Evolutionary conservation across 2,113 vertebrate genomes (phyloP).

Genomic region (Melospiza melodia): DNA sequence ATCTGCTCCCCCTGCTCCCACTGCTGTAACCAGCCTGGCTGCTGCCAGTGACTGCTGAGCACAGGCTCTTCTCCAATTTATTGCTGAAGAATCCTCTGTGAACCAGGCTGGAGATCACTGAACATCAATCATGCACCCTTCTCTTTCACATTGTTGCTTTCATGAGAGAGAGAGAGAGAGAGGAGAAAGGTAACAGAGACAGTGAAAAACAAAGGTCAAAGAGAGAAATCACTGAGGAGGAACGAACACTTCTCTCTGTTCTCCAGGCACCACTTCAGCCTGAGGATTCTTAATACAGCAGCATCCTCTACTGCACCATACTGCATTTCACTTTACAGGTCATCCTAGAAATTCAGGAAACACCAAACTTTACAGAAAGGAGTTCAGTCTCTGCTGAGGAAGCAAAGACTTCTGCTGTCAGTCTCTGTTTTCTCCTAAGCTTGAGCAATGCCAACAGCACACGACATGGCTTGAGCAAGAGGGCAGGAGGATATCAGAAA

Average conservation of each 20-base stretch:
- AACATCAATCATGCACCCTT: background rate
- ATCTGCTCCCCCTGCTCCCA: background rate
- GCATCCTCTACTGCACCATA: background rate
- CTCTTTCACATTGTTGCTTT: background rate
- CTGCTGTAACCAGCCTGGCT: background rate
- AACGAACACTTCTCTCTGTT: background rate
- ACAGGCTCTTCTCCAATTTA: background rate
- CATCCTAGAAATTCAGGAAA: background rate
- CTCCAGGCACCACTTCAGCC: background rate
- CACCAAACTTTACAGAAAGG: background rate
- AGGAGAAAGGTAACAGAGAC: background rate
- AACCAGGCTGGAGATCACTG: background rate
- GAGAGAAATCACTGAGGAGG: background rate
- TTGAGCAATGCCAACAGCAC: background rate
- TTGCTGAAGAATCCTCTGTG: background rate
- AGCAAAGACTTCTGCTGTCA: no score
- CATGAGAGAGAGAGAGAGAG: background rate
- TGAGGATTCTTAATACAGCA: background rate
- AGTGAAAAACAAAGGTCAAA: constrained; percentile 27
- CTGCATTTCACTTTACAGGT: background rate
- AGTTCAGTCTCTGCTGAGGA: background rate
- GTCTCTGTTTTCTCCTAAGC: background rate
- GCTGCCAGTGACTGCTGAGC: background rate
- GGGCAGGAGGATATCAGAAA: background rate
- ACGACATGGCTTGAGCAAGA: background rate